Conservation (phyloP, 1,140 invertebrate genomes). For the Campoletis sonorensis region DNA sequence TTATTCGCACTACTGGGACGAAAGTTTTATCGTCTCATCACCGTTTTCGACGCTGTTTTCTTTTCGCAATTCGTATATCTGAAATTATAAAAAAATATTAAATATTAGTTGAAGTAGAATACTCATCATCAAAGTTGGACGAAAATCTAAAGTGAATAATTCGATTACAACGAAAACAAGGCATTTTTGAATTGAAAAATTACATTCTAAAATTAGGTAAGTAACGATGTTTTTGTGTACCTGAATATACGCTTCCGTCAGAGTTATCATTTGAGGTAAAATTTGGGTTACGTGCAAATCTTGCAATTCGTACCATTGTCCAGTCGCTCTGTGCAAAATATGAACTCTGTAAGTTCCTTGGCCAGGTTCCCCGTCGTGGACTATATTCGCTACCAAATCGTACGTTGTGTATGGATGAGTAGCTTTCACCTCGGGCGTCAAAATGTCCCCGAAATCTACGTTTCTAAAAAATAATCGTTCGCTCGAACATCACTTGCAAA, state of each 20-base stretch:
- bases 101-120: conserved; percentile 18
- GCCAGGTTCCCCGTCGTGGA: conserved; percentile 97
- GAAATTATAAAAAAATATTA: conserved; percentile 38
- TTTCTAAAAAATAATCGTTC: conserved; percentile 80
- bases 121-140: too few species aligned
- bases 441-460: conserved; percentile 97
- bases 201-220: background rate
- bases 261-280: conserved; percentile 98
- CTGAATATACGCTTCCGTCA: conserved; percentile 99
- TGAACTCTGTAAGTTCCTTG: conserved; percentile 97
- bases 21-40: conserved; percentile 54
- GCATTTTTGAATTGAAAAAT: background rate
- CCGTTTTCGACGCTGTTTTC: conserved; percentile 59
- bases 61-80: conserved; percentile 73
- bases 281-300: conserved; percentile 99
- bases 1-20: background rate
- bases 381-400: conserved; percentile 98
- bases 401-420: conserved; percentile 91
- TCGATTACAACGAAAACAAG: background rate
- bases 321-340: conserved; percentile 94
- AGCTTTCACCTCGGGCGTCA: conserved; percentile 89
- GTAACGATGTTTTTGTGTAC: conserved; percentile 51
- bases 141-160: too few species aligned
- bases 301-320: conserved; percentile 96
- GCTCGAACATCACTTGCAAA: conserved; percentile 47